Evolutionary conservation across 2,888 invertebrate genomes (phyloP), one percentile per base, ranked within the genome.

Genomic region (Shargacucullia verbasci): DNA sequence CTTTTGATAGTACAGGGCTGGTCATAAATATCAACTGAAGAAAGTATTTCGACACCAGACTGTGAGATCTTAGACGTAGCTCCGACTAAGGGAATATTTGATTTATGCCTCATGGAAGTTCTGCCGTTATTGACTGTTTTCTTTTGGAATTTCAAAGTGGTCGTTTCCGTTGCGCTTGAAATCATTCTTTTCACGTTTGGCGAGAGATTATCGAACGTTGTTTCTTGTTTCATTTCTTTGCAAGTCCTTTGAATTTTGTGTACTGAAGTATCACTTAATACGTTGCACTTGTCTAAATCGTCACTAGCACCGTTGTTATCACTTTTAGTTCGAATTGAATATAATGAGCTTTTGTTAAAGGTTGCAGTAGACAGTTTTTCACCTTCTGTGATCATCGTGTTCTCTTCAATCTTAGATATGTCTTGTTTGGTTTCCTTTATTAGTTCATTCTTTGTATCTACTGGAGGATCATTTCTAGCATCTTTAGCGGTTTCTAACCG

Each of bases 111-210:
- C 12, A 80, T 85, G 0, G 92, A 92, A 6, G 90, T 85, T 72
- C 92, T 85, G 3, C 83, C 87, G 11, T 82, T 73, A 46, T 82
- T 87, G 0, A 79, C 40, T 1, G 85, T 81, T 85, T 89, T 93
- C 85, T 91, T 92, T 75, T 92, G 94, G 59, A 90, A 85, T 71
- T 92, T 93, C 65, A 88, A 83, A 61, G 88, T 87, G 38, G 89
- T 91, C 0, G 89, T 86, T 65, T 91, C 91, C 0, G 88, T 82
- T 9, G 95, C 95, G 82, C 95, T 92, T 3, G 95, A 95, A 63
- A 95, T 90, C 88, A 95, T 95, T 66, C 95, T 89, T 81, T 95
- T 95, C 4, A 95, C 95, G 76, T 95, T 95, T 4, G 95, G 95
- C 13, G 95, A 95, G 11, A 95, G 87, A 78, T 94, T 94, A 53